These are phyloP conservation scores for Capra hircus DNA, from an alignment of 2,113 vertebrate species.

Conservation along the genomic window DNA sequence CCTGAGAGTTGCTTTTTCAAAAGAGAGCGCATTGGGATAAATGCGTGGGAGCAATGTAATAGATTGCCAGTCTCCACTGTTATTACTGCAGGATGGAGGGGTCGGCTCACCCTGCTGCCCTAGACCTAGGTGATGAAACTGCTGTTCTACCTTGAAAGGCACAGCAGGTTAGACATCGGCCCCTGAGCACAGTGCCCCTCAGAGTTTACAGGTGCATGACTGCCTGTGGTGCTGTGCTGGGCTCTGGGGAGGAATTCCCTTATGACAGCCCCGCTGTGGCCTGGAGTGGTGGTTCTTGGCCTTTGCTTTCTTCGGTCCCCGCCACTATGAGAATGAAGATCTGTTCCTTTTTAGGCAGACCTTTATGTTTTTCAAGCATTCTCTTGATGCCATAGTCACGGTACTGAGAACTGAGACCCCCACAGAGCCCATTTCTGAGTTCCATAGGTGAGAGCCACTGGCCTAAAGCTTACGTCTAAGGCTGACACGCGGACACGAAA, in stretches of 20 bases:
- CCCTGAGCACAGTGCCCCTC: background rate
- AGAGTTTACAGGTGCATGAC: background rate
- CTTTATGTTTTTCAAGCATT: background rate
- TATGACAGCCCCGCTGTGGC: background rate
- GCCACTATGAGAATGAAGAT: background rate
- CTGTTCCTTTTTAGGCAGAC: background rate
- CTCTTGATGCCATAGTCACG: background rate
- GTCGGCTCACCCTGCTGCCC: background rate
- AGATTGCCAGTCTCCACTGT: background rate
- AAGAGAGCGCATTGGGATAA: background rate
- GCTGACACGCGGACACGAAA: background rate
- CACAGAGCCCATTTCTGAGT: background rate
- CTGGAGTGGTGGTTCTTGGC: background rate
- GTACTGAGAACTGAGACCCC: background rate
- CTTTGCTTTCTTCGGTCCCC: background rate
- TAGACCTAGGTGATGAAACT: background rate
- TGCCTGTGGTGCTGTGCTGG: background rate
- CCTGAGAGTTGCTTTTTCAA: rapidly evolving
- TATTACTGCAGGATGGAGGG: background rate
- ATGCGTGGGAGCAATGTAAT: background rate
- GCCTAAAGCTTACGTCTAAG: background rate
- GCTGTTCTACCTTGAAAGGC: background rate
- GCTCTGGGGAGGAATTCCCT: rapidly evolving
- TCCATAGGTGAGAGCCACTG: background rate
- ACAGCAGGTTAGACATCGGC: background rate